These are phyloP conservation scores for Eretmocerus hayati DNA, from an alignment of 2,888 invertebrate species.

Conservation along the genomic window DNA sequence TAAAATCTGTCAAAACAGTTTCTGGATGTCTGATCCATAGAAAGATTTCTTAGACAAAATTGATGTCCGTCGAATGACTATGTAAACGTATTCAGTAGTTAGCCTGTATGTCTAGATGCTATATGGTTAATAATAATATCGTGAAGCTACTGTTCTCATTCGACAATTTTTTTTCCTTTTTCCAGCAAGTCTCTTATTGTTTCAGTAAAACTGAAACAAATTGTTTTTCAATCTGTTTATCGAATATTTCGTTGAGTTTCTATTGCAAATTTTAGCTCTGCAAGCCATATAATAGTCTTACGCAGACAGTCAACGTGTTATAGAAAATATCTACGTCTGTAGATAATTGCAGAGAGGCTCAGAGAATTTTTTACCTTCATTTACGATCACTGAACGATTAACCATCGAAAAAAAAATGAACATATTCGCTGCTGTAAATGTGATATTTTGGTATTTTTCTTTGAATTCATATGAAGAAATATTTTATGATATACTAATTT, in stretches of 20 bases:
- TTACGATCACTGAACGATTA: background rate
- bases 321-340: constrained; percentile 35
- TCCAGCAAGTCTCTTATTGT: background rate
- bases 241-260: no score
- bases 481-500: constrained; percentile 8
- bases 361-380: constrained; percentile 17
- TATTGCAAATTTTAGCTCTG: no score
- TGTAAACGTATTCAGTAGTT: constrained; percentile 44
- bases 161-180: background rate
- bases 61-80: constrained; percentile 16
- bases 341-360: constrained; percentile 29
- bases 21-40: constrained; percentile 9
- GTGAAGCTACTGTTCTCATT: constrained; percentile 5
- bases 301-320: constrained; percentile 26
- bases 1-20: constrained; percentile 9
- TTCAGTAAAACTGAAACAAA: background rate
- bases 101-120: constrained; percentile 38
- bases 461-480: constrained; percentile 1
- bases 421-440: constrained; percentile 6
- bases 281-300: no score
- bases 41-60: constrained; percentile 12
- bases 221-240: constrained; percentile 8
- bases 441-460: constrained; percentile 12
- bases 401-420: background rate
- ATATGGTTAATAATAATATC: constrained; percentile 30